A percentile compares a stretch with the other conserved stretches of the same genome.
Conservation (phyloP, 2,888 invertebrate species). For the Lasioglossum vierecki region DNA sequence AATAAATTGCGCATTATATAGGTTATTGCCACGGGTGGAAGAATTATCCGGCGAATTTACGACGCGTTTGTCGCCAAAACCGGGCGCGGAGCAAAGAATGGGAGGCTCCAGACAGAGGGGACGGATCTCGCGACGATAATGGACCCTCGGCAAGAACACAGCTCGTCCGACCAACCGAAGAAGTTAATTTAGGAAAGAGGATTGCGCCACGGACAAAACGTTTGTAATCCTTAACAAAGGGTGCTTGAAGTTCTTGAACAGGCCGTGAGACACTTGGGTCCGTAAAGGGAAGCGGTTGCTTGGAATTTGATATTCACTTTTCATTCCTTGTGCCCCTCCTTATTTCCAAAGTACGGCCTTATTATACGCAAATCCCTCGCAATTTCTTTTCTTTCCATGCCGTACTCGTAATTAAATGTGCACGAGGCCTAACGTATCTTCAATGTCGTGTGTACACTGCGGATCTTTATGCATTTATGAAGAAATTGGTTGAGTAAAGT, state of each 20-base stretch:
- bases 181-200: constrained; percentile 77
- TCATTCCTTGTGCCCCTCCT: not conserved
- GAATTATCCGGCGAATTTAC: constrained; percentile 76
- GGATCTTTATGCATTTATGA: no score
- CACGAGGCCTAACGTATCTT: not conserved
- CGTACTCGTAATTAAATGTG: not conserved
- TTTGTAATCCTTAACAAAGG: constrained; percentile 73
- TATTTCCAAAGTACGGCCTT: not conserved
- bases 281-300: not conserved
- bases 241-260: constrained; percentile 25
- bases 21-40: constrained; percentile 67
- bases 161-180: constrained; percentile 51
- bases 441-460: not conserved
- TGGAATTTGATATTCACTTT: constrained; percentile 23
- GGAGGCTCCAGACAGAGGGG: constrained; percentile 26
- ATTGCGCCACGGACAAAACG: constrained; percentile 67
- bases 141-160: constrained; percentile 51
- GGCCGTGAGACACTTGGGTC: constrained; percentile 9
- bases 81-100: constrained; percentile 59
- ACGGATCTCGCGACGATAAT: constrained; percentile 68
- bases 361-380: not conserved
- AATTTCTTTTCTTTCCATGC: not conserved
- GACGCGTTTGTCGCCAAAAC: constrained; percentile 75
- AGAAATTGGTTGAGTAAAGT: no score
- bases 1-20: constrained; percentile 73